phyloP scores from a whole-genome alignment of 2,797 vertebrate species.

The Sphenodon punctatus region DNA sequence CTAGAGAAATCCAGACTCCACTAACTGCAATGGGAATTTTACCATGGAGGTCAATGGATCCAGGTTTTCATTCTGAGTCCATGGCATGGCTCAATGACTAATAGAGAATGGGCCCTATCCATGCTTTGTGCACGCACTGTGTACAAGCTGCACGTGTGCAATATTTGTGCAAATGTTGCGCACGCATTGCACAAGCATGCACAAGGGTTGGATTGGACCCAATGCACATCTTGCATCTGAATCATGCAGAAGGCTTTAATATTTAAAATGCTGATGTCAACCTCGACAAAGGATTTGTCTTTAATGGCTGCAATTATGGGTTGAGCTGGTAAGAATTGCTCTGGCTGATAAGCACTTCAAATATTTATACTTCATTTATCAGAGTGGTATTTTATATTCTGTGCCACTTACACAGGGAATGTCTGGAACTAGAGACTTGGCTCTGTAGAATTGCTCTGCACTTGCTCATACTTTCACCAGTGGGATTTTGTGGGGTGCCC shows the following conservation, averaged over 20 bases:
- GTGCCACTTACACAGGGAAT: neutral
- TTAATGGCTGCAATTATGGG: slow-evolving; percentile 43
- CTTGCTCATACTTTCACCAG: fast-evolving
- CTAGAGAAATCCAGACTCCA: too few relatives aligned
- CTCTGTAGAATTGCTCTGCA: neutral
- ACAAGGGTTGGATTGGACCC: too few relatives aligned
- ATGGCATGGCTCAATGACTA: neutral
- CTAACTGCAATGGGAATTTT: too few relatives aligned
- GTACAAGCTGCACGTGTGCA: too few relatives aligned
- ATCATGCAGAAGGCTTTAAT: neutral
- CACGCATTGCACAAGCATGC: too few relatives aligned
- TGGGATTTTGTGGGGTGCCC: too few relatives aligned
- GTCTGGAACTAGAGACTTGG: neutral
- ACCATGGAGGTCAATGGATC: too few relatives aligned
- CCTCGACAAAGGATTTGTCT: slow-evolving; percentile 11
- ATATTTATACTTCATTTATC: slow-evolving; percentile 54
- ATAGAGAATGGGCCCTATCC: neutral
- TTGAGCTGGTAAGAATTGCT: slow-evolving; percentile 21
- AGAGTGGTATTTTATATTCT: neutral
- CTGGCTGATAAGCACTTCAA: slow-evolving; percentile 23
- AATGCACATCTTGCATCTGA: neutral
- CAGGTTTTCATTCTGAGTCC: neutral
- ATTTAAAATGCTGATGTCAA: neutral
- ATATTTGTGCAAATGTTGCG: too few relatives aligned
- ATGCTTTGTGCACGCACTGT: too few relatives aligned